Percentiles rank a stretch among this genome's conserved stretches.
These are phyloP conservation scores for Xenentodon cancila DNA, from an alignment of 2,797 vertebrate species.

Conservation along the genomic window DNA sequence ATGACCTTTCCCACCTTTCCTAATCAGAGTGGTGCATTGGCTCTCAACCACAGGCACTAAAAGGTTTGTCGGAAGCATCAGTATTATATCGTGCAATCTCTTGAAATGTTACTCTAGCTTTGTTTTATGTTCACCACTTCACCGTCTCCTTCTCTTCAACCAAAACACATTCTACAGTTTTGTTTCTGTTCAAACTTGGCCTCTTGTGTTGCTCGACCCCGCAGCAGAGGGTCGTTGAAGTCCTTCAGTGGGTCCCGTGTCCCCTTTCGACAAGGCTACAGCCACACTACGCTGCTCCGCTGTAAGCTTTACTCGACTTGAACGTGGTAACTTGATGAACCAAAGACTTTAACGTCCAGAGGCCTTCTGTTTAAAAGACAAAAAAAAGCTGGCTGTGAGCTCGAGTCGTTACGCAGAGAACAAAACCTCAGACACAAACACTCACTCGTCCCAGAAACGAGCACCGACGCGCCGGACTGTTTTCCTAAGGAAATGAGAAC, in stretches of 20 bases:
- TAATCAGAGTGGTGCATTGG: conserved; percentile 51
- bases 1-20: conserved; percentile 19
- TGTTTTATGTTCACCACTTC: conserved; percentile 40
- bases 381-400: conserved; percentile 6
- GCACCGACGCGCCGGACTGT: conserved; percentile 36
- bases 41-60: conserved; percentile 52
- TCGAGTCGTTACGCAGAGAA: conserved; percentile 48
- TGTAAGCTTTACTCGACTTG: conserved; percentile 63
- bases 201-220: not conserved
- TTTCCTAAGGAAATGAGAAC: conserved; percentile 74
- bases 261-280: conserved; percentile 40
- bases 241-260: not conserved
- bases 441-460: conserved; percentile 16
- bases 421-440: conserved; percentile 4
- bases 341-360: conserved; percentile 78
- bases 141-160: conserved; percentile 39
- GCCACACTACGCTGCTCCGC: conserved; percentile 49
- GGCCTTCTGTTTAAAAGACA: conserved; percentile 60
- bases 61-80: conserved; percentile 55
- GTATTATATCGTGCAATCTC: conserved; percentile 78
- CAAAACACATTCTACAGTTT: conserved; percentile 54
- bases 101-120: conserved; percentile 75
- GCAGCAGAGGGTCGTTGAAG: not conserved
- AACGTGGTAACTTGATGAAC: conserved; percentile 69
- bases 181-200: conserved; percentile 2